Evolutionary conservation across 2,888 invertebrate species (phyloP), one percentile per base, ranked within the genome.

Genomic region (Caenorhabditis auriculariae): DNA sequence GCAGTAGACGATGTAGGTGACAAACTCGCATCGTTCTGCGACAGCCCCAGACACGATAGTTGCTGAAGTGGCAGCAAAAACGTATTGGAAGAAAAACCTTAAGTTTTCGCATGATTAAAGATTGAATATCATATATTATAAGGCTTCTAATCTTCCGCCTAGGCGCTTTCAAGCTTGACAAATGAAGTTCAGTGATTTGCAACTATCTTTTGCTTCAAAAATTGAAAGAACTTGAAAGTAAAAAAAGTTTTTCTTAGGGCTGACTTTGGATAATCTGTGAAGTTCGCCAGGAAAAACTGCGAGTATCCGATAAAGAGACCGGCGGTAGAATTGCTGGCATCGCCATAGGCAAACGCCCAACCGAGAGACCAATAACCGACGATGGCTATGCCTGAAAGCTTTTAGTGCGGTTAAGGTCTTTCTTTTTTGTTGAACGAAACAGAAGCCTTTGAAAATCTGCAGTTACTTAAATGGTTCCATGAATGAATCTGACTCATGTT

Each of bases 41-140:
- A 86, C 83, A 0, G 86, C 85, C 3, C 86, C 71, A 6, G 66
- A 67, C 6, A 86, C 83, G 46, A 86, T 85, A 26, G 86, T 86
- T 24, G 86, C 84, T 0, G 86, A 84, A 0, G 86, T 86, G n/a
- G 86, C 86, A 0, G 86, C 86, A 67, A 86, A 86, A 17, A 85
- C 84, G 70, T 84, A 85, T 77, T 86, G 86, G 79, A 86, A 86
- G 80, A 86, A 86, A 60, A 77, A 69, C 21, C 69, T 67, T 48
- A 53, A 47, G 21, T 41, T 19, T n/a, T n/a, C n/a, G n/a, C n/a
- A 58, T 51, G n/a, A n/a, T n/a, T n/a, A n/a, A n/a, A n/a, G n/a
- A n/a, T n/a, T n/a, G n/a, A n/a, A n/a, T n/a, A n/a, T n/a, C n/a
- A n/a, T n/a, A n/a, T n/a, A n/a, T n/a, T n/a, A n/a, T n/a, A n/a